Base-by-base conservation (phyloP, 2,797 vertebrate species). In the Sitta carolinensis region DNA sequence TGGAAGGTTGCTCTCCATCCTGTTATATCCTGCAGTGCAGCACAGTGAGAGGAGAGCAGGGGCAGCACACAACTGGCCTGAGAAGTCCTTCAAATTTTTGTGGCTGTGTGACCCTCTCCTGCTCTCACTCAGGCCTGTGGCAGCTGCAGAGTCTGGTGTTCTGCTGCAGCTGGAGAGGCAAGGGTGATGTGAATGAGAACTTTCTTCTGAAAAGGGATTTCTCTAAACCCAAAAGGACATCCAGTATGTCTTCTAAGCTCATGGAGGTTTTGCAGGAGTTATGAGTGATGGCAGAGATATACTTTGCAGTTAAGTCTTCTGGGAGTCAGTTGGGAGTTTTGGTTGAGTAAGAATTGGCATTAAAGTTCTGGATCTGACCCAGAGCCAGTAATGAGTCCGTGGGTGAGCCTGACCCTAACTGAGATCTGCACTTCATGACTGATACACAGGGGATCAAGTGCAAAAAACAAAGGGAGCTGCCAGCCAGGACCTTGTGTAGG, bases 241-340 rank as follows among this genome's bases (percentile, higher is more conserved):
- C 2, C 43, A 75, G 48, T 59, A 17, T 63, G 48, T 94, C 90
- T 69, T 48, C 40, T 81, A 81, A 86, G 80, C 69, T 92, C 48
- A 27, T 22, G 48, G 52, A 25, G 47, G 26, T 88, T 94, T 94
- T 91, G 79, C 82, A 93, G 91, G 87, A 84, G 26, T 54, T 90
- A 32, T 16, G 42, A 67, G 38, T 40, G 66, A 80, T 45, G 47
- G 68, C 62, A 91, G 82, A 78, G 76, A 75, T n/a, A 21, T 38
- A 12, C 23, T 94, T 81, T 55, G 82, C 79, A 83, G 59, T 78
- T 14, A 17, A 34, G 21, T 50, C 51, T 91, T 75, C 32, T 78
- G 76, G 66, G 61, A 91, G 36, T 84, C 45, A 62, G 2, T 4
- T 51, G 84, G 72, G 69, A 84, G 32, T 94, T 95, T 90, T 75